phyloP scores from a whole-genome alignment of 1,140 invertebrate species.

The Telenomus remus region DNA sequence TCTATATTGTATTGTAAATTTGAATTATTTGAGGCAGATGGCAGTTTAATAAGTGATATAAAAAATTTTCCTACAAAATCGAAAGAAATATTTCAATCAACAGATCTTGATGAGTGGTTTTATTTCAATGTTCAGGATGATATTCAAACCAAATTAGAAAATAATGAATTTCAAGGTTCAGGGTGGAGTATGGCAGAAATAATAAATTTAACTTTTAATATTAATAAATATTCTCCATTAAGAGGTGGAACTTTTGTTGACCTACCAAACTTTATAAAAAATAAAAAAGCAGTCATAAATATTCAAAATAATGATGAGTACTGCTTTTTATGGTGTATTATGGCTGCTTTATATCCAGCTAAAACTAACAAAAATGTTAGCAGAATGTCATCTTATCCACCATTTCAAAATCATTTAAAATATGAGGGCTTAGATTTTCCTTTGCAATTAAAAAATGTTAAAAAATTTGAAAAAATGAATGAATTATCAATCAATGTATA shows the following conservation, averaged over 20 bases:
- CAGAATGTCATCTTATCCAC: slow-evolving; percentile 60
- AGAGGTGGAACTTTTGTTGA: slow-evolving; percentile 58
- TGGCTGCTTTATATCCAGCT: slow-evolving; percentile 63
- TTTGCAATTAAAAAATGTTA: slow-evolving; percentile 65
- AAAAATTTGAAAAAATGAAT: slow-evolving; percentile 68
- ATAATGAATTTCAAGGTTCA: slow-evolving; percentile 7
- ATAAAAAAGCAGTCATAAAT: slow-evolving; percentile 67
- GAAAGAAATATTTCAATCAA: not conserved
- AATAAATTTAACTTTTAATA: too few species aligned
- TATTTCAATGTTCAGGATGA: slow-evolving; percentile 27
- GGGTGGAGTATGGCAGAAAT: too few species aligned
- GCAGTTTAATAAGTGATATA: slow-evolving; percentile 24
- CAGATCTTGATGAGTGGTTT: slow-evolving; percentile 38
- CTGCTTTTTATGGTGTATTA: slow-evolving; percentile 62
- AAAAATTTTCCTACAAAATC: slow-evolving; percentile 43
- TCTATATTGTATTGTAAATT: slow-evolving; percentile 33
- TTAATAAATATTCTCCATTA: slow-evolving; percentile 61
- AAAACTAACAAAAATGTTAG: slow-evolving; percentile 36
- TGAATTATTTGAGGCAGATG: slow-evolving; percentile 15
- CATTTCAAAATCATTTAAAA: slow-evolving; percentile 62
- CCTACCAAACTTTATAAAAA: slow-evolving; percentile 61
- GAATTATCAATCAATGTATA: slow-evolving; percentile 64
- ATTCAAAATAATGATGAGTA: slow-evolving; percentile 65
- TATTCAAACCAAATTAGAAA: slow-evolving; percentile 37
- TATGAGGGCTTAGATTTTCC: slow-evolving; percentile 67